Evolutionary conservation across 1,140 invertebrate species (phyloP).

Genomic region (Drosophila bocqueti): DNA sequence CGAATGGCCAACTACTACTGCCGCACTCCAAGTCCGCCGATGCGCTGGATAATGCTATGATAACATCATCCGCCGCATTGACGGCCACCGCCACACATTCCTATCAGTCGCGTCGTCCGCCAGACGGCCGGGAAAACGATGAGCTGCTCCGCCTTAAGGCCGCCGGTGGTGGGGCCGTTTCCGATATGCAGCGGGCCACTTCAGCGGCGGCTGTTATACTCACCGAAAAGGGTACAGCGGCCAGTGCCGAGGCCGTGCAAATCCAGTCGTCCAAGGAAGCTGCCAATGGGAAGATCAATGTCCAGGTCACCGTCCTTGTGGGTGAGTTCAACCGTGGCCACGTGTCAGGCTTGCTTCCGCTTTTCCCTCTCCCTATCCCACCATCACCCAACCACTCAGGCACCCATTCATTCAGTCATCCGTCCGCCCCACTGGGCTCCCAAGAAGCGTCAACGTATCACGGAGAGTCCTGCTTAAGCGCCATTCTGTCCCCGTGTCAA

Average conservation of each 20-base stretch:
- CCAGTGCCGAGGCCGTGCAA: slow-evolving; percentile 85
- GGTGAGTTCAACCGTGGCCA: slow-evolving; percentile 83
- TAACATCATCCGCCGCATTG: slow-evolving; percentile 73
- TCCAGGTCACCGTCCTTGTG: slow-evolving; percentile 93
- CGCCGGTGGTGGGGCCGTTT: slow-evolving; percentile 21
- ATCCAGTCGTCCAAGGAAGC: slow-evolving; percentile 89
- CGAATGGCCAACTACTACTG: slow-evolving; percentile 59
- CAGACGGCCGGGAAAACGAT: slow-evolving; percentile 92
- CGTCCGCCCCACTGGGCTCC: slow-evolving; percentile 1
- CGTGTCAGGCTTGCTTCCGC: slow-evolving; percentile 21
- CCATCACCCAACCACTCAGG: neutral
- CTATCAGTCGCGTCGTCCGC: slow-evolving; percentile 86
- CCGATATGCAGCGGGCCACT: slow-evolving; percentile 69
- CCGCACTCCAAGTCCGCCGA: slow-evolving; percentile 75
- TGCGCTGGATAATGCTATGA: slow-evolving; percentile 60
- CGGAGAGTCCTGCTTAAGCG: slow-evolving; percentile 53
- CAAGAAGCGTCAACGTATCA: slow-evolving; percentile 40
- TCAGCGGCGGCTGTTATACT: slow-evolving; percentile 77
- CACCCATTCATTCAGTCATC: slow-evolving; percentile 15
- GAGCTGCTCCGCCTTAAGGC: slow-evolving; percentile 65
- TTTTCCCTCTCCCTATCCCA: slow-evolving; percentile 14
- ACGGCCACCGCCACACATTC: slow-evolving; percentile 82
- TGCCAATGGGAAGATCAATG: slow-evolving; percentile 93
- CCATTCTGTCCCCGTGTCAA: slow-evolving; percentile 61
- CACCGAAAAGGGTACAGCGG: slow-evolving; percentile 82